A percentile compares a stretch with the other conserved stretches of the same genome.
These are phyloP conservation scores for Callyntrura sp. DNA, from an alignment of 2,888 invertebrate species.

Conservation along the genomic window DNA sequence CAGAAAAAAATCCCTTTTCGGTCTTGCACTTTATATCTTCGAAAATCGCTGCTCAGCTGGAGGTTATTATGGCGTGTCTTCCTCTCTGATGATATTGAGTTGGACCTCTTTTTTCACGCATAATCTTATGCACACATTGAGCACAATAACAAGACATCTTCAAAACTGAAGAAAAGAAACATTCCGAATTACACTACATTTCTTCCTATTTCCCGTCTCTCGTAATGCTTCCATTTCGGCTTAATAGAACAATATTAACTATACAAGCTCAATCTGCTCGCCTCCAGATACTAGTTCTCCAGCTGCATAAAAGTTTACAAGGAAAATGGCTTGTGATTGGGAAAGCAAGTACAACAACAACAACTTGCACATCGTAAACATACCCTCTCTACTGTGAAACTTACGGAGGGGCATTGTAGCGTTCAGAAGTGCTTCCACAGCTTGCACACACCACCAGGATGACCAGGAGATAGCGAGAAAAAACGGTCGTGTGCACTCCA, in stretches of 20 bases:
- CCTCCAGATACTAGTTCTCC: no score
- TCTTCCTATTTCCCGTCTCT: not conserved
- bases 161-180: not conserved
- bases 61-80: constrained; percentile 65
- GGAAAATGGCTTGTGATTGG: constrained; percentile 20
- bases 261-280: no score
- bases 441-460: not conserved
- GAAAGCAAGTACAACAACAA: constrained; percentile 18
- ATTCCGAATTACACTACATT: constrained; percentile 23
- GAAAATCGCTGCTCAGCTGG: constrained; percentile 72
- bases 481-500: no score
- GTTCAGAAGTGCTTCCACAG: not conserved
- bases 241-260: not conserved
- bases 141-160: not conserved
- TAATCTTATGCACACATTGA: not conserved
- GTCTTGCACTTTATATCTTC: constrained; percentile 65
- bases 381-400: no score
- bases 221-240: not conserved
- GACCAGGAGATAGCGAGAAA: constrained; percentile 8
- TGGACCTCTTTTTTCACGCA: constrained; percentile 2
- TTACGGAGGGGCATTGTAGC: not conserved
- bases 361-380: not conserved
- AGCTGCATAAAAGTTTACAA: constrained; percentile 56
- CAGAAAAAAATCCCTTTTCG: constrained; percentile 48
- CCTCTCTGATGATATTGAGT: not conserved